These are phyloP conservation scores for Lepidochitona cinerea DNA, from an alignment of 2,888 invertebrate genomes.

Conservation along the genomic window DNA sequence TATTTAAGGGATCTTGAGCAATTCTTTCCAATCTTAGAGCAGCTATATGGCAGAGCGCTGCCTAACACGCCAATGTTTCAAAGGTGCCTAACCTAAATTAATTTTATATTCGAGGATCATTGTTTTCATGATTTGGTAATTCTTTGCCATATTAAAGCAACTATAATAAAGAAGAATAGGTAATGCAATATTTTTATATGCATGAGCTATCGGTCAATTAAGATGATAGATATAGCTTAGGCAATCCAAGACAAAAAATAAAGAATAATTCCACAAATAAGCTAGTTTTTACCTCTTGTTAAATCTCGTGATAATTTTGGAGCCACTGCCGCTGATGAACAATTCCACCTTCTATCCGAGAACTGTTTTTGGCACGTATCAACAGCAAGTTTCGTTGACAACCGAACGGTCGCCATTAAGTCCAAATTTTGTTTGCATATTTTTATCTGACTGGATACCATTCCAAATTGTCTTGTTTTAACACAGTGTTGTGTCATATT, in stretches of 20 bases:
- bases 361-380: constrained; percentile 80
- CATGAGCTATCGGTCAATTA: too few relatives aligned
- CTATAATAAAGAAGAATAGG: too few relatives aligned
- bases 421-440: constrained; percentile 63
- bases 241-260: background rate
- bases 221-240: too few relatives aligned
- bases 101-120: too few relatives aligned
- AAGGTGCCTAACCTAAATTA: too few relatives aligned
- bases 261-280: background rate
- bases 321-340: constrained; percentile 81
- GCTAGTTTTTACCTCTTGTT: constrained; percentile 78
- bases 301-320: constrained; percentile 84
- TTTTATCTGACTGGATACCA: constrained; percentile 54
- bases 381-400: constrained; percentile 79
- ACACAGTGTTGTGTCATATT: constrained; percentile 58
- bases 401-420: constrained; percentile 82
- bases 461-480: constrained; percentile 48
- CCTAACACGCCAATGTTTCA: too few relatives aligned
- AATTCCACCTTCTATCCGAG: constrained; percentile 85
- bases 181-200: too few relatives aligned
- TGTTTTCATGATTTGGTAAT: too few relatives aligned
- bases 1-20: too few relatives aligned
- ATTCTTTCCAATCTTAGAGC: too few relatives aligned
- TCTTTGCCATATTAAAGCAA: too few relatives aligned
- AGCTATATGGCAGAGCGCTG: too few relatives aligned